phyloP scores from a whole-genome alignment of 2,113 vertebrate genomes.

The Tetraodon nigroviridis region DNA sequence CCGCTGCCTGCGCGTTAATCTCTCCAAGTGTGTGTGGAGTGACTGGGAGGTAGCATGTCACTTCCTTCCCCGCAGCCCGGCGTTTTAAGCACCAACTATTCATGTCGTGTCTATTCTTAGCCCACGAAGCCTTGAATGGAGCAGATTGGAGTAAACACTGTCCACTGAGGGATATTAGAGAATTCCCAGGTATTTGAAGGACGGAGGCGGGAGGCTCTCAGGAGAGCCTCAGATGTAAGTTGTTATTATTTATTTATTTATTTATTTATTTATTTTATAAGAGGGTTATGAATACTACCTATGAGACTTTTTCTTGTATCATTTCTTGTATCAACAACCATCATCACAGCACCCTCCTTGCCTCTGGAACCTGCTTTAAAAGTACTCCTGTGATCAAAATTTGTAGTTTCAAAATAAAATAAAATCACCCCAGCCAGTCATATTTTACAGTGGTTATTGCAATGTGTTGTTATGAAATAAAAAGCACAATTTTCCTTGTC shows the following conservation, averaged over 20 bases:
- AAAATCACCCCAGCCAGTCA: neutral
- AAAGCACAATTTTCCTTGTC: too few species aligned
- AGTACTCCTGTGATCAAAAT: too few species aligned
- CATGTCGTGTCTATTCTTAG: constrained; percentile 58
- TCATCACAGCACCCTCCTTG: too few species aligned
- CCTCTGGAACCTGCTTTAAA: too few species aligned
- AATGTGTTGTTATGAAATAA: neutral
- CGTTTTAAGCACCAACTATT: constrained; percentile 44
- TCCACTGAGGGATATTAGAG: constrained; percentile 23
- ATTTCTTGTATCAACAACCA: too few species aligned
- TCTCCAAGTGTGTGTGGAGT: constrained; percentile 58
- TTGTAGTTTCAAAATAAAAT: too few species aligned
- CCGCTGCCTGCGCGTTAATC: constrained; percentile 59
- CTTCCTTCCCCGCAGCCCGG: constrained; percentile 53
- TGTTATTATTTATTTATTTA: too few species aligned
- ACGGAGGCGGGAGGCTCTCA: neutral
- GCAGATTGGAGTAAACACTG: constrained; percentile 42
- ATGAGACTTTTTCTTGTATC: neutral
- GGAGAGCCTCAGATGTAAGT: too few species aligned
- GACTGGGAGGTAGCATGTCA: constrained; percentile 58
- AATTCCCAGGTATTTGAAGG: neutral
- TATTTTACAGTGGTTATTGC: neutral
- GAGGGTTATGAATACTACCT: neutral
- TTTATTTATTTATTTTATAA: too few species aligned
- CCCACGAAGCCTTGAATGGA: constrained; percentile 46